Percentiles rank a stretch among this genome's conserved stretches.
Evolutionary conservation across 2,888 invertebrate genomes (phyloP).

Genomic region (Cyclophora albipunctata): DNA sequence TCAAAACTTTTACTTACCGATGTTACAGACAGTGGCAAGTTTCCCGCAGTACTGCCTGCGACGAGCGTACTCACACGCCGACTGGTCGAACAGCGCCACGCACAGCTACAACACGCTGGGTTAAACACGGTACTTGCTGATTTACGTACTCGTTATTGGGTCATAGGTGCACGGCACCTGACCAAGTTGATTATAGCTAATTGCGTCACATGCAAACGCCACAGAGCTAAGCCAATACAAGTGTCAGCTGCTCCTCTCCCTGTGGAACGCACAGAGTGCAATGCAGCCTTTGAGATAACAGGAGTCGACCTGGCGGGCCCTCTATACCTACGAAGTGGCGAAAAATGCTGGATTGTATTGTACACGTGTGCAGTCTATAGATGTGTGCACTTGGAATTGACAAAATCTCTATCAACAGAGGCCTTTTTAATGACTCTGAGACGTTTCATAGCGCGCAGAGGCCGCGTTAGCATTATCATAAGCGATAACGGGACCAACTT

Average conservation of each 20-base stretch:
- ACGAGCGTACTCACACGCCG: not conserved
- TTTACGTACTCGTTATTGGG: not conserved
- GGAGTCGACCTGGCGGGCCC: slow-evolving; percentile 6
- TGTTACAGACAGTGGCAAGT: no score
- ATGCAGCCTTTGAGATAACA: slow-evolving; percentile 1
- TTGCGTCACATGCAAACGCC: not conserved
- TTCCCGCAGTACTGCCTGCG: no score
- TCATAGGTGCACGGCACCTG: not conserved
- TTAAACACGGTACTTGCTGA: not conserved
- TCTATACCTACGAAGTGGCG: not conserved
- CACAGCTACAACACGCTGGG: not conserved
- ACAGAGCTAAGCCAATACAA: not conserved
- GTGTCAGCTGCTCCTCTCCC: slow-evolving; percentile 1
- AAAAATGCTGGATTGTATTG: slow-evolving; percentile 6
- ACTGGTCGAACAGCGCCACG: not conserved
- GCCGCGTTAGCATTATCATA: slow-evolving; percentile 1
- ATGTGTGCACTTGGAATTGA: slow-evolving; percentile 4
- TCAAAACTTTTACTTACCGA: not conserved
- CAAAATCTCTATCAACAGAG: slow-evolving; percentile 1
- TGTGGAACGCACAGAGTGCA: not conserved
- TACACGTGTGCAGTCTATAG: slow-evolving; percentile 5
- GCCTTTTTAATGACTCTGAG: slow-evolving; percentile 2
- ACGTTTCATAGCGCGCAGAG: slow-evolving; percentile 7
- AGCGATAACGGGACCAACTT: slow-evolving; percentile 8
- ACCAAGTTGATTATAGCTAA: not conserved